A percentile compares a stretch with the other conserved stretches of the same genome.
phyloP scores from a whole-genome alignment of 2,888 invertebrate genomes.

The Selenia dentaria region DNA sequence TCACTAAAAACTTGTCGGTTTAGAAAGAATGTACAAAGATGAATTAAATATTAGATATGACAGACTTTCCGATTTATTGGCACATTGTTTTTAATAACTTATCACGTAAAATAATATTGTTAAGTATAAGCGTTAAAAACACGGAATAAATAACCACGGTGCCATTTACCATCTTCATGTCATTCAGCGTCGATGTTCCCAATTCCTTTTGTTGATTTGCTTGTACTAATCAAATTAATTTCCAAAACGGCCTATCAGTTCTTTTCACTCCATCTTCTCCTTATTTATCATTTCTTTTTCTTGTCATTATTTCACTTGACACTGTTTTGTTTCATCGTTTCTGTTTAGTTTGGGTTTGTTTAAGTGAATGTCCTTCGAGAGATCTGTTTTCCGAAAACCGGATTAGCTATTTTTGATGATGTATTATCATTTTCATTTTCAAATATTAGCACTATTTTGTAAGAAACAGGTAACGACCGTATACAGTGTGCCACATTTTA shows the following conservation, averaged over 20 bases:
- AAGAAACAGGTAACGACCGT: conserved; percentile 60
- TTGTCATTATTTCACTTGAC: conserved; percentile 70
- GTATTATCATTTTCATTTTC: conserved; percentile 69
- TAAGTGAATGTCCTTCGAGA: conserved; percentile 83
- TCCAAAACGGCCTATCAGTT: conserved; percentile 86
- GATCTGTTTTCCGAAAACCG: conserved; percentile 81
- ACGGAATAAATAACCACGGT: conserved; percentile 45
- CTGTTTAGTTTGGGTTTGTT: conserved; percentile 58
- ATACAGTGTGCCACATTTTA: conserved; percentile 66
- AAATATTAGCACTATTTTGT: conserved; percentile 64
- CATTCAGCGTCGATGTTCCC: conserved; percentile 68
- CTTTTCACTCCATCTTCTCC: conserved; percentile 72
- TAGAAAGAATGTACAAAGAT: conserved; percentile 55
- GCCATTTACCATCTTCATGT: conserved; percentile 65
- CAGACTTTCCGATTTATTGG: conserved; percentile 53
- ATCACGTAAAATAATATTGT: conserved; percentile 53
- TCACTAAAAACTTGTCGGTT: conserved; percentile 64
- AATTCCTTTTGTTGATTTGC: conserved; percentile 70
- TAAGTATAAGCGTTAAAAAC: conserved; percentile 53
- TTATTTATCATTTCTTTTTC: conserved; percentile 62
- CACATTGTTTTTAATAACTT: conserved; percentile 58
- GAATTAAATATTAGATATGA: conserved; percentile 43
- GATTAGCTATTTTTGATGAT: conserved; percentile 57
- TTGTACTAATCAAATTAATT: conserved; percentile 74
- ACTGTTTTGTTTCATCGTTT: conserved; percentile 54